Conservation (phyloP, 2,888 invertebrate species). For the Orthonevra nobilis region DNA sequence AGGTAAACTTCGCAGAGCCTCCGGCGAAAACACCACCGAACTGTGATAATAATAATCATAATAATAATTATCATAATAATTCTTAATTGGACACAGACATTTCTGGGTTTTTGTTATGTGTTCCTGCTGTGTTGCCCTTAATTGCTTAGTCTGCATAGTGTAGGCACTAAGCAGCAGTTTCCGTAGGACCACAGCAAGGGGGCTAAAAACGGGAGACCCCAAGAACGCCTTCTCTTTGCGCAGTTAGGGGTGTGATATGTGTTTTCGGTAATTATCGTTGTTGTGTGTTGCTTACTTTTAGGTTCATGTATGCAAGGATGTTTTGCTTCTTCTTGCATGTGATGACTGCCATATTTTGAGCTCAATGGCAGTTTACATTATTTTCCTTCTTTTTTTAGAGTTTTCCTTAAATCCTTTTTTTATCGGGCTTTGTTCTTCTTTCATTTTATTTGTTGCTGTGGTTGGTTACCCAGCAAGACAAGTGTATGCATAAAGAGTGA, state of each 20-base stretch:
- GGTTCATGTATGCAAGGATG: neutral
- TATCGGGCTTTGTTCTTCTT: conserved; percentile 27
- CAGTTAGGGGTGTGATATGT: conserved; percentile 58
- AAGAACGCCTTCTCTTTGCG: conserved; percentile 31
- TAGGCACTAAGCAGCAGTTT: neutral
- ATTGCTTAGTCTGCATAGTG: conserved; percentile 47
- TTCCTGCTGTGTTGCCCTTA: conserved; percentile 59
- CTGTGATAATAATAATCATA: conserved; percentile 63
- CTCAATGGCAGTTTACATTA: conserved; percentile 7
- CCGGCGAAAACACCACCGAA: conserved; percentile 17
- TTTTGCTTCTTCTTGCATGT: neutral
- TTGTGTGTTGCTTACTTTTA: neutral
- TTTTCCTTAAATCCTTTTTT: conserved; percentile 42
- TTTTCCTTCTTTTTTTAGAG: conserved; percentile 19
- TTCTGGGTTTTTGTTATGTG: conserved; percentile 56
- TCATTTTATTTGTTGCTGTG: conserved; percentile 4
- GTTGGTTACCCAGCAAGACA: conserved; percentile 18
- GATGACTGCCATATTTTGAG: conserved; percentile 1
- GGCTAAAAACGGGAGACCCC: neutral
- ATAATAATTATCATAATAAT: conserved; percentile 64
- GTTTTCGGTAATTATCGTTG: conserved; percentile 57
- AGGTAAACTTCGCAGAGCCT: conserved; percentile 38
- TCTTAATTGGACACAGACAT: conserved; percentile 63
- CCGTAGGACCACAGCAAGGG: too few species aligned
- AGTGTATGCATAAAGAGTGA: conserved; percentile 20